Conservation (phyloP, 2,797 vertebrate species). For the Cygnus olor region DNA sequence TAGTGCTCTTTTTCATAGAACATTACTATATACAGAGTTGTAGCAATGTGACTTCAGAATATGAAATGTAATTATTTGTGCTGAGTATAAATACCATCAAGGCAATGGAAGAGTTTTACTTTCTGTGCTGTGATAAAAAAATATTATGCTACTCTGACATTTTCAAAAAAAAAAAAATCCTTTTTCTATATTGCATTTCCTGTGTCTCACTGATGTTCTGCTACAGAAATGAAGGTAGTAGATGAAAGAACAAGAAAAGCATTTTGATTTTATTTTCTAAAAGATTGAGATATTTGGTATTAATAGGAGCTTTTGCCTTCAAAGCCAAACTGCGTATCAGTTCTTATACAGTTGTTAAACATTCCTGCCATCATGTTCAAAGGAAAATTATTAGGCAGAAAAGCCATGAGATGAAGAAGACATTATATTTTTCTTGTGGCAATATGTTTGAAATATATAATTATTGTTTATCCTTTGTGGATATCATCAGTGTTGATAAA, state of each 20-base stretch:
- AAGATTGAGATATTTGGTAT: not conserved
- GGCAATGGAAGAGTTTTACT: not conserved
- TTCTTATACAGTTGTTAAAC: not conserved
- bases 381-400: not conserved
- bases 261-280: constrained; percentile 36
- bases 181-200: constrained; percentile 28
- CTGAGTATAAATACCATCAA: constrained; percentile 13
- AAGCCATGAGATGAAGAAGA: not conserved
- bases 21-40: not conserved
- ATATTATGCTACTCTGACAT: constrained; percentile 53
- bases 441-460: not conserved
- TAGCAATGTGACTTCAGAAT: constrained; percentile 29
- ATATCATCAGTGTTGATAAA: not conserved
- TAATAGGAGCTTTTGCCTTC: not conserved
- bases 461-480: constrained; percentile 12
- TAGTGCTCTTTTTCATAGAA: not conserved
- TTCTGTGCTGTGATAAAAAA: not conserved
- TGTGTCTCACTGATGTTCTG: not conserved
- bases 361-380: not conserved
- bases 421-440: not conserved
- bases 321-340: not conserved
- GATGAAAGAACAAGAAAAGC: constrained; percentile 1
- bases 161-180: not conserved
- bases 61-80: constrained; percentile 40
- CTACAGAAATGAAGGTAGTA: not conserved